These are phyloP conservation scores for Cottus gobio DNA, from an alignment of 2,113 vertebrate genomes.

Conservation along the genomic window DNA sequence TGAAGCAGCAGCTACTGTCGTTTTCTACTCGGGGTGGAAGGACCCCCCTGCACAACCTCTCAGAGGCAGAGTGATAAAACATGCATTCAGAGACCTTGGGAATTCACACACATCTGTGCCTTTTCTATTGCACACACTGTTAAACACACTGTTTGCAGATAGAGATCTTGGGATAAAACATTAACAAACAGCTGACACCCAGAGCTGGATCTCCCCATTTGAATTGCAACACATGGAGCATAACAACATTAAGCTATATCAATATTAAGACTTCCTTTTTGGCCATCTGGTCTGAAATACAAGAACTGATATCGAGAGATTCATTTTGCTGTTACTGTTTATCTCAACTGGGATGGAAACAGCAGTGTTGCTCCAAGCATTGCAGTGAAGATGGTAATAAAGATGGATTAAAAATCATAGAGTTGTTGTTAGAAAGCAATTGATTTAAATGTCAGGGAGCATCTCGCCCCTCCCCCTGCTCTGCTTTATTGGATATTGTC, in stretches of 20 bases:
- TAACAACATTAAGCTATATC: constrained; percentile 58
- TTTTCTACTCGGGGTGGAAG: constrained; percentile 44
- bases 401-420: constrained; percentile 72
- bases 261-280: constrained; percentile 41
- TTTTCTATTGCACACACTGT: constrained; percentile 71
- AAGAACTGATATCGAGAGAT: constrained; percentile 25
- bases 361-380: constrained; percentile 29
- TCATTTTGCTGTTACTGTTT: constrained; percentile 19
- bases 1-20: constrained; percentile 17
- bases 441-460: constrained; percentile 81
- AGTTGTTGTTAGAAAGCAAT: constrained; percentile 72
- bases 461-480: constrained; percentile 63
- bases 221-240: constrained; percentile 52
- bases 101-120: constrained; percentile 79
- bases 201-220: constrained; percentile 36
- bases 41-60: constrained; percentile 37
- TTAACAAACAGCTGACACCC: constrained; percentile 71
- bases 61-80: constrained; percentile 72
- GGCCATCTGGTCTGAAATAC: constrained; percentile 51
- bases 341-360: constrained; percentile 22
- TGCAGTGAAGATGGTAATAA: constrained; percentile 66
- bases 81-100: constrained; percentile 79
- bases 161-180: constrained; percentile 60
- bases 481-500: constrained; percentile 79
- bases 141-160: constrained; percentile 68